Evolutionary conservation across 2,797 vertebrate species (phyloP), one percentile per base, ranked within the genome.

Genomic region (Myotis daubentonii): DNA sequence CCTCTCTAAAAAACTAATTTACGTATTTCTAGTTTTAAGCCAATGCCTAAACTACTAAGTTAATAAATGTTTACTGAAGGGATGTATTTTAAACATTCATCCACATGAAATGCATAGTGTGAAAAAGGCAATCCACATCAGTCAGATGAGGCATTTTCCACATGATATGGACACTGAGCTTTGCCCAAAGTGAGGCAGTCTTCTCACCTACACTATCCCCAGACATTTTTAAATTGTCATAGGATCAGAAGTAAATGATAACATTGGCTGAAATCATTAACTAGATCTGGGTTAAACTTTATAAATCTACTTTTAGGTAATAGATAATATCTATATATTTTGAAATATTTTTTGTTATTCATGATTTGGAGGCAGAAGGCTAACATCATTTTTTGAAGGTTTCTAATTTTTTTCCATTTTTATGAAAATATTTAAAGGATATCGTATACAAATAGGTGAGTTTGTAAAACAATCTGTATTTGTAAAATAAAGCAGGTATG

Each of bases 321-420:
- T n/a, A 57, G 11, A 12, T 44, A 30, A 38, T 33, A 49, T 60
- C 28, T 62, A 23, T 23, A 23, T n/a, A 53, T 68, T 70, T 30
- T 62, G 60, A 62, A 62, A 62, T 62, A 62, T 30, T 62, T 30
- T 30, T 62, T 70, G 60, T 89, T 82, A 87, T 41, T 95, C 51
- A 72, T 83, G 75, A 83, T 91, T 85, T 81, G 53, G 25, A 13
- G 11, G 8, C 30, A 74, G 49, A 36, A 65, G 5, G 75, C n/a
- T 20, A 68, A 68, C 78, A 81, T 41, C 4, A 71, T 44, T 89
- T 95, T 96, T 90, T 81, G 55, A 49, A 94, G n/a, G 19, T 95
- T 90, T 93, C 49, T 88, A 25, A 79, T 51, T 33, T 70, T 88
- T 51, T 88, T 89, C 86, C 2, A 28, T 87, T 90, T 87, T 85